Evolutionary conservation across 1,140 invertebrate genomes (phyloP), one percentile per base, ranked within the genome.

Genomic region (Ostrea denselamellosa): DNA sequence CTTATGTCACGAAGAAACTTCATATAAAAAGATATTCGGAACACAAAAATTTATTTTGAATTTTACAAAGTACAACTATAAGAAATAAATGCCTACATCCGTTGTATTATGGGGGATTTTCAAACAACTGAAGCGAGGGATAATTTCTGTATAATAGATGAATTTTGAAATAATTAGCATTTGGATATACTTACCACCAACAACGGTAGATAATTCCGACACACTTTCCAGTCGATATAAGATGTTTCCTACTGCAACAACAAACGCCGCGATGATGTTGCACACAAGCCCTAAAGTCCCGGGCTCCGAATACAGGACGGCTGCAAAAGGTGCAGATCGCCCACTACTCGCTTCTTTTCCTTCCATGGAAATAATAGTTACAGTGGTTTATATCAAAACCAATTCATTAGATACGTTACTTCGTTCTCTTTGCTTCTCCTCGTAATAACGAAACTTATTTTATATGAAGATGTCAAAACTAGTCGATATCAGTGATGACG

Each of bases 171-270:
- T 81, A 28, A 17, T 81, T 34, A 34, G 14, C 34, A 14, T 9
- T 8, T 53, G 53, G n/a, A n/a, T 17, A 83, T n/a, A 83, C 34
- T 83, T 83, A 83, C 82, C 82, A 14, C 44, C n/a, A n/a, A 83
- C 44, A 52, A 83, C 25, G 17, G 44, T 19, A n/a, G 82, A 8
- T n/a, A 83, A 52, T 19, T 52, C 28, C 7, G 82, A 14, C 14
- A 25, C 25, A 4, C 12, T 51, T 22, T 54, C 82, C 12, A 19
- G 17, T 22, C 82, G 44, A 52, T 53, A 19, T 9, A 90, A 54
- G 52, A 91, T 90, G 86, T 93, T 93, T 62, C 90, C 90, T n/a
- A 91, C 88, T 0, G 92, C 92, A 17, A 92, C 91, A n/a, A 91
- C 62, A 53, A 92, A 81, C 12, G 91, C 92, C 5, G 91, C 88